Evolutionary conservation across 2,888 invertebrate genomes (phyloP).

Genomic region (Macaria notata): DNA sequence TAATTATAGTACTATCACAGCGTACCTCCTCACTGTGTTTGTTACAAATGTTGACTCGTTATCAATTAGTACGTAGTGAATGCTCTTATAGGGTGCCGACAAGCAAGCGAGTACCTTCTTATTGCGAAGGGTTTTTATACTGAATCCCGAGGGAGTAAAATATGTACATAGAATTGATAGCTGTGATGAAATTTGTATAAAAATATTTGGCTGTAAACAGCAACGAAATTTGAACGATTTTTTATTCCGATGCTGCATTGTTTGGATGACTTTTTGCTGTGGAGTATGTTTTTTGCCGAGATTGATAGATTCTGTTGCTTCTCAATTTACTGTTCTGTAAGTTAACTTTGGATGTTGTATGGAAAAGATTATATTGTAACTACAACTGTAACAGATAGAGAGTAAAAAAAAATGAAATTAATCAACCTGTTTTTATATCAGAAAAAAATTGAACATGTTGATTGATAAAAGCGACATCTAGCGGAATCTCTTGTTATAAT

Average conservation of each 20-base stretch:
- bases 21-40: constrained; percentile 4
- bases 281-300: background rate
- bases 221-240: constrained; percentile 55
- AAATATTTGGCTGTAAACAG: constrained; percentile 72
- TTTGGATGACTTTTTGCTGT: background rate
- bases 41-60: constrained; percentile 24
- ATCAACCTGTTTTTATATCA: no score
- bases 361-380: no score
- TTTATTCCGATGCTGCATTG: constrained; percentile 24
- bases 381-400: no score
- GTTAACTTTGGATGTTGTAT: no score
- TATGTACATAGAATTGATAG: constrained; percentile 60
- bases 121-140: constrained; percentile 57
- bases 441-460: no score
- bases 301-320: background rate
- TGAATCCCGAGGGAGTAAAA: constrained; percentile 59
- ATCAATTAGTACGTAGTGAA: constrained; percentile 47
- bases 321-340: no score
- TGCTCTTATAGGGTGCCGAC: constrained; percentile 54
- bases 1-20: background rate
- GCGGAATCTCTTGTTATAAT: no score
- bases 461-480: no score
- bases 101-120: constrained; percentile 36
- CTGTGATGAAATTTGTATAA: constrained; percentile 65
- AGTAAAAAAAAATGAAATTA: no score